A percentile compares a stretch with the other conserved stretches of the same genome.
These are phyloP conservation scores for Cercopithecus mitis DNA, from an alignment of 2,797 vertebrate species.

Conservation along the genomic window DNA sequence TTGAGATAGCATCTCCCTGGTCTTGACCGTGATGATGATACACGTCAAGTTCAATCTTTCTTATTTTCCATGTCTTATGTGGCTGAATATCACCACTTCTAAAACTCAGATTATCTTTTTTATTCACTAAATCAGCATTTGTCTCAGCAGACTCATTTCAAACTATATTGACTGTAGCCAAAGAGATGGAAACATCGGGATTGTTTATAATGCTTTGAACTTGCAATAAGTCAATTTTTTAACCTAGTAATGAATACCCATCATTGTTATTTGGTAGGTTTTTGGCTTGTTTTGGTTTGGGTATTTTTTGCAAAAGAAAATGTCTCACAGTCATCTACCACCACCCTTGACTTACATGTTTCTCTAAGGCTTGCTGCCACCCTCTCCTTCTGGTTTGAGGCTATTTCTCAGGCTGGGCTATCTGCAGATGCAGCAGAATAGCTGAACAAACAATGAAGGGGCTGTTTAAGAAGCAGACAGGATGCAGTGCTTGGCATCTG, in stretches of 20 bases:
- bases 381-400: background rate
- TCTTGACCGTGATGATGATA: background rate
- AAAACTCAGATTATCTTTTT: slow-evolving; percentile 1
- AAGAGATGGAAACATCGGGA: background rate
- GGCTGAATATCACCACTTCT: background rate
- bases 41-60: background rate
- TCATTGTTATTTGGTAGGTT: background rate
- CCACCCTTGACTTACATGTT: background rate
- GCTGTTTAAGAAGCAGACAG: background rate
- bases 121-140: background rate
- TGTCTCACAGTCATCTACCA: background rate
- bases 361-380: background rate
- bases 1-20: background rate
- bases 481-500: background rate
- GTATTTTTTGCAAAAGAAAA: slow-evolving; percentile 7
- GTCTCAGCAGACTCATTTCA: background rate
- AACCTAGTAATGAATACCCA: background rate
- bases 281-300: background rate
- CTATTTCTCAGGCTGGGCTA: background rate
- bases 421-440: background rate
- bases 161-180: background rate
- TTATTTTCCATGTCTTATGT: background rate
- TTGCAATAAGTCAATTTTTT: background rate
- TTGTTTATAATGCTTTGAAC: background rate
- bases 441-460: background rate